A percentile compares a stretch with the other conserved stretches of the same genome.
These are phyloP conservation scores for Dipodomys stephensi DNA, from an alignment of 2,113 vertebrate species.

Conservation along the genomic window DNA sequence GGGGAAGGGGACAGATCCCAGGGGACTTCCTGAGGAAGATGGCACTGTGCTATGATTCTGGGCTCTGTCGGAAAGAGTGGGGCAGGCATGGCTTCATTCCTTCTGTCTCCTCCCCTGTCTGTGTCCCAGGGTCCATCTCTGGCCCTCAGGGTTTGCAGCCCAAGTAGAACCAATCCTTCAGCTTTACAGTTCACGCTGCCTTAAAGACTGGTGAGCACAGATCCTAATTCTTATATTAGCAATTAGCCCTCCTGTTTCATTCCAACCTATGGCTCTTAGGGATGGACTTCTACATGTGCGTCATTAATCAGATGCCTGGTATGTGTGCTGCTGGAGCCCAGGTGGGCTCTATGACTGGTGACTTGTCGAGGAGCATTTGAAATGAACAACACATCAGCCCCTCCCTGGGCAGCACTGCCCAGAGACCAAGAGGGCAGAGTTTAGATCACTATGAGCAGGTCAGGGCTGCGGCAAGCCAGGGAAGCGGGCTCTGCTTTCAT, in stretches of 20 bases:
- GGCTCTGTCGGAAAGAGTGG: not conserved
- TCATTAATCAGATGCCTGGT: slow-evolving; percentile 57
- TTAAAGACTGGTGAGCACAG: fast-evolving
- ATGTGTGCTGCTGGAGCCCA: slow-evolving; percentile 32
- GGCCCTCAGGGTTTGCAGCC: not conserved
- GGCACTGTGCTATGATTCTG: not conserved
- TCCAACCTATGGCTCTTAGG: slow-evolving; percentile 59
- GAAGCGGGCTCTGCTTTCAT: not conserved
- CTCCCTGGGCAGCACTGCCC: slow-evolving; percentile 40
- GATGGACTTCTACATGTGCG: slow-evolving; percentile 43
- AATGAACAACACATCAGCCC: not conserved
- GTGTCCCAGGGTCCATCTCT: not conserved
- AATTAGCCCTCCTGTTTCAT: slow-evolving; percentile 67
- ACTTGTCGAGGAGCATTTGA: slow-evolving; percentile 10
- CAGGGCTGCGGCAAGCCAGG: not conserved
- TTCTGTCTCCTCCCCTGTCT: not conserved
- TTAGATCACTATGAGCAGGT: slow-evolving; percentile 45
- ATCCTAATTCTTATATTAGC: slow-evolving; percentile 58
- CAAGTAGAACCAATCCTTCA: not conserved
- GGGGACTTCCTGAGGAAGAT: not conserved
- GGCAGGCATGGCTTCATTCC: too few species aligned
- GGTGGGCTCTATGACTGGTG: slow-evolving; percentile 55
- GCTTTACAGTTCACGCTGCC: not conserved
- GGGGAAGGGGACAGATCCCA: not conserved
- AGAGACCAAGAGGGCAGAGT: slow-evolving; percentile 19